phyloP scores from a whole-genome alignment of 2,113 vertebrate genomes.

The Mystacornis crossleyi region DNA sequence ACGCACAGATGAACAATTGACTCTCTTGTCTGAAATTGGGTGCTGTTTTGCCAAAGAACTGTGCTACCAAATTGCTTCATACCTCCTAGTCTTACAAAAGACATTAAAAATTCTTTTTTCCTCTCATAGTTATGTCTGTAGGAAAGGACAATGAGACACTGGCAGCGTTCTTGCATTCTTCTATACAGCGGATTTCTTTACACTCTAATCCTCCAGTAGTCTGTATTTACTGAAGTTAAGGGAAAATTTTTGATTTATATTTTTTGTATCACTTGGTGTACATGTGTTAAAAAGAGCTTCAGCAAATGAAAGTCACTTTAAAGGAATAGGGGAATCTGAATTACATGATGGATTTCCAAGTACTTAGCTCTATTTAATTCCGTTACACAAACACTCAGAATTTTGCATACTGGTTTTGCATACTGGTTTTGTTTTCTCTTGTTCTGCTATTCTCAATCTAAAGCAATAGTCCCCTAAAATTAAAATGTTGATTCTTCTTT shows the following conservation, averaged over 20 bases:
- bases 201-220: fast-evolving
- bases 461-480: background rate
- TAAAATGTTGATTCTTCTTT: background rate
- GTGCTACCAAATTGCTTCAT: background rate
- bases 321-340: background rate
- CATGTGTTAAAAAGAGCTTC: background rate
- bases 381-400: background rate
- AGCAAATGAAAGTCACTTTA: background rate
- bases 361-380: background rate
- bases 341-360: background rate
- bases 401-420: background rate
- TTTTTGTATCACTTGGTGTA: background rate
- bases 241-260: background rate
- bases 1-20: background rate
- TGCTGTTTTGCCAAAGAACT: background rate
- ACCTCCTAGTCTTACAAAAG: background rate
- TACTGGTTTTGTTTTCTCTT: background rate
- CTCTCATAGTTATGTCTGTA: background rate
- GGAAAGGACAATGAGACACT: background rate
- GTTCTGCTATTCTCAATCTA: background rate
- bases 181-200: background rate
- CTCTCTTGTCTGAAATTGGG: background rate
- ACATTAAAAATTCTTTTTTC: background rate
- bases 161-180: background rate
- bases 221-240: background rate